phyloP scores from a whole-genome alignment of 2,113 vertebrate species.

The Butorides virescens region DNA sequence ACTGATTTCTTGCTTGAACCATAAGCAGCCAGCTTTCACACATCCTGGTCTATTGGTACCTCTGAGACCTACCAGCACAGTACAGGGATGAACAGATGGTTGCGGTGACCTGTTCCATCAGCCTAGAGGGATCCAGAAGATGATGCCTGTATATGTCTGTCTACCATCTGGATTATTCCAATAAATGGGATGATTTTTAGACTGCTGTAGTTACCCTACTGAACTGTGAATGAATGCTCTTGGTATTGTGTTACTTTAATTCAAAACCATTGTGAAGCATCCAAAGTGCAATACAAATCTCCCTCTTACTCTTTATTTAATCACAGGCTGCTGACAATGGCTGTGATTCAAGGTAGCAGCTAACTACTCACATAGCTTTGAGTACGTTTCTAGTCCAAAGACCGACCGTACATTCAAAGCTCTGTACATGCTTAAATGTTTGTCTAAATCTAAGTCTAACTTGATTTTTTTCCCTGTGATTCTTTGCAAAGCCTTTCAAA shows the following conservation, averaged over 20 bases:
- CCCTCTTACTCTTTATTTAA: not conserved
- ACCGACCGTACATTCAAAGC: not conserved
- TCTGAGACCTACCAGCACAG: not conserved
- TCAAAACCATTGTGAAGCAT: not conserved
- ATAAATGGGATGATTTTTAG: not conserved
- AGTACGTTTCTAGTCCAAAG: not conserved
- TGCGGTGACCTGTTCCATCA: not conserved
- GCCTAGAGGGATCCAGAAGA: not conserved
- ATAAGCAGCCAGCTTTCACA: not conserved
- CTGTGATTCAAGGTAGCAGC: slow-evolving; percentile 11
- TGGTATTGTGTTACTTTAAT: not conserved
- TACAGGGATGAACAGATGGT: not conserved
- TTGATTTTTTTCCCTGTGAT: not conserved
- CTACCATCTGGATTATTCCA: not conserved
- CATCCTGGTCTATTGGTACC: not conserved
- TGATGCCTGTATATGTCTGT: not conserved
- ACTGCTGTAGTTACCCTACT: not conserved
- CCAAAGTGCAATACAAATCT: not conserved
- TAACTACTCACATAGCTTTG: not conserved
- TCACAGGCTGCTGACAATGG: not conserved
- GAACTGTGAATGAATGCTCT: not conserved
- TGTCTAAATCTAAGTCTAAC: not conserved
- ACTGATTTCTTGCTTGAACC: not conserved
- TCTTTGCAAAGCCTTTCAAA: not conserved
- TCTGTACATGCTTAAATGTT: not conserved